Percentiles rank a stretch among this genome's conserved stretches.
Conservation (phyloP, 2,797 vertebrate species). For the Hydrolagus colliei region DNA sequence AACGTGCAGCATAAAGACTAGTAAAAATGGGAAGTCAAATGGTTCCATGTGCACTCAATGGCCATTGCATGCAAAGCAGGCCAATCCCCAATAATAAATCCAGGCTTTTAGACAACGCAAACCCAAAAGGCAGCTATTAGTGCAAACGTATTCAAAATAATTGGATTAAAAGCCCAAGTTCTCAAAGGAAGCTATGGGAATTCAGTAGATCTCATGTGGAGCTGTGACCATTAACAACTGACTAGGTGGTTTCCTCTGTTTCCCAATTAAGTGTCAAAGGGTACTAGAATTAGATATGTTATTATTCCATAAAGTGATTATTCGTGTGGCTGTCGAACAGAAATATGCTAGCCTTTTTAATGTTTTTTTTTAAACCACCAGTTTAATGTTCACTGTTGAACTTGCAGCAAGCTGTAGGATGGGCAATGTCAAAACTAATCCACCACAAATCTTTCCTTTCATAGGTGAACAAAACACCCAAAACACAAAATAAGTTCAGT, state of each 20-base stretch:
- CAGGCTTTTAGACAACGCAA: background rate
- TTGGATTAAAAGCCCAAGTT: slow-evolving; percentile 3
- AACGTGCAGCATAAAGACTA: background rate
- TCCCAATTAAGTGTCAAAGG: slow-evolving; percentile 18
- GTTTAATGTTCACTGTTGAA: background rate
- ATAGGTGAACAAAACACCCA: background rate
- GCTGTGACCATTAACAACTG: background rate
- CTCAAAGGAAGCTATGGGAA: slow-evolving; percentile 5
- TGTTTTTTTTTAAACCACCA: background rate
- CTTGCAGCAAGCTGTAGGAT: background rate
- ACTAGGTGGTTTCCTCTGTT: slow-evolving; percentile 5
- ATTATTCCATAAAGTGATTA: background rate
- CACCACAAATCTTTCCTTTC: background rate
- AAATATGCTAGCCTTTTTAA: background rate
- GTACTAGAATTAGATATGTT: slow-evolving; percentile 21
- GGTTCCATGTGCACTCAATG: background rate
- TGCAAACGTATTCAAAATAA: slow-evolving; percentile 18
- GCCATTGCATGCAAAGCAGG: background rate
- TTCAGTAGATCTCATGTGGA: background rate
- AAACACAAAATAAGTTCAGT: no score
- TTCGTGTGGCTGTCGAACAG: background rate
- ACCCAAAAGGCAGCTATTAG: background rate
- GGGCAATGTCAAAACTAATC: background rate
- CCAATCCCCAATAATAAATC: background rate
- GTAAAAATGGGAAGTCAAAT: background rate